Conservation (phyloP, 2,888 invertebrate species). For the Eucriotettix oculatus region DNA sequence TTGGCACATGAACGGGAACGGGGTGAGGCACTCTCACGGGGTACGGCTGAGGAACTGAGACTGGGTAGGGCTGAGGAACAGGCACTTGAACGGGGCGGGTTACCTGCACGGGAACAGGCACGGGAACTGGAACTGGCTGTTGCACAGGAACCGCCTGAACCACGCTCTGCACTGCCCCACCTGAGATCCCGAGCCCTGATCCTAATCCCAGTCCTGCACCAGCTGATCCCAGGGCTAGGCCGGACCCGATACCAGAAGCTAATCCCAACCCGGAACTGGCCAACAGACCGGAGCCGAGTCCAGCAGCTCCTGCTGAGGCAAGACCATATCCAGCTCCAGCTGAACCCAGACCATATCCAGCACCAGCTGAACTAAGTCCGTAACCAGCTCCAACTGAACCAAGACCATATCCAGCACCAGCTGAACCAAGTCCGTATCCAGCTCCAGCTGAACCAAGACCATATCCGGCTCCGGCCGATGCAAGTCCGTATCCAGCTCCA, state of each 20-base stretch:
- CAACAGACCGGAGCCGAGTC: background rate
- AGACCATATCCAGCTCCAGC: background rate
- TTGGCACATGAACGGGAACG: background rate
- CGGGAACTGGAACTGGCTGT: background rate
- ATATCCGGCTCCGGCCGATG: background rate
- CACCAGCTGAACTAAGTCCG: no score
- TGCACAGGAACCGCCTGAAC: background rate
- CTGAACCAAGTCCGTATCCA: background rate
- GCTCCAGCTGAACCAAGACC: background rate
- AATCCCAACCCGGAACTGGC: background rate
- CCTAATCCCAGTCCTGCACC: no score
- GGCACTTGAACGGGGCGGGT: background rate
- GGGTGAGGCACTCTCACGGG: slow-evolving; percentile 1
- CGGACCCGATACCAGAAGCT: background rate
- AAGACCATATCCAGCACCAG: no score
- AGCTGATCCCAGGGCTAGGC: background rate
- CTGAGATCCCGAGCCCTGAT: background rate
- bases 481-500: no score
- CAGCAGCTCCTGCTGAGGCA: background rate
- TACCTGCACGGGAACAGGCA: background rate
- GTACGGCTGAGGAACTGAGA: background rate
- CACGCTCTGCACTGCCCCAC: background rate
- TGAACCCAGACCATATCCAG: no score
- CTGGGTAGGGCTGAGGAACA: no score
- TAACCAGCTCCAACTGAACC: no score